Evolutionary conservation across 1,140 invertebrate genomes (phyloP).

Genomic region (Laodelphax striatellus): DNA sequence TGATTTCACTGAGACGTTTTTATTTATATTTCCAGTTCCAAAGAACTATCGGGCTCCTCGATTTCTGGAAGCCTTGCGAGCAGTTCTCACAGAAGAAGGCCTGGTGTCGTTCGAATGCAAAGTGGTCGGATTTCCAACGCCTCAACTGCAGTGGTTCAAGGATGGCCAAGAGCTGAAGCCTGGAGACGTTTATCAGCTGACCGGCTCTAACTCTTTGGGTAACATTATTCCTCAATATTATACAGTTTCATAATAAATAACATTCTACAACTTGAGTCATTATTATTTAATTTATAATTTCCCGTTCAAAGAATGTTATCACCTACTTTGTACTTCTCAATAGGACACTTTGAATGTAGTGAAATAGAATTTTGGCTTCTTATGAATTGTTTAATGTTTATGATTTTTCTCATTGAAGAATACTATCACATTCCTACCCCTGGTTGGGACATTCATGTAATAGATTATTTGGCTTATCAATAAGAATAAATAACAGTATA

Average conservation of each 20-base stretch:
- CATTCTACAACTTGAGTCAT: background rate
- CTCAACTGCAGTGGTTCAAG: conserved; percentile 77
- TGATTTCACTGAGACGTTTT: too few relatives aligned
- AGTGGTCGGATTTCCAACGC: conserved; percentile 81
- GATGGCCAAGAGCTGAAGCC: conserved; percentile 83
- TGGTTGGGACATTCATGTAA: too few relatives aligned
- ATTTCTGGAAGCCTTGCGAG: conserved; percentile 80
- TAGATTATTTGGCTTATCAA: too few relatives aligned
- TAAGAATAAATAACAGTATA: too few relatives aligned
- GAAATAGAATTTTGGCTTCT: too few relatives aligned
- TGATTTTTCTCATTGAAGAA: too few relatives aligned
- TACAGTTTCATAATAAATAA: background rate
- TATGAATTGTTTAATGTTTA: too few relatives aligned
- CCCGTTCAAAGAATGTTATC: too few relatives aligned
- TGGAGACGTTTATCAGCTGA: conserved; percentile 83
- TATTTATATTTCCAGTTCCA: conserved; percentile 48
- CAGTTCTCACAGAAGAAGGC: conserved; percentile 79
- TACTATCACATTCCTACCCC: too few relatives aligned
- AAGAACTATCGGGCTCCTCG: conserved; percentile 78
- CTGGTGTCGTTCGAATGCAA: conserved; percentile 87
- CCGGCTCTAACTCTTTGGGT: conserved; percentile 72
- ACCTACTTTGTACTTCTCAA: too few relatives aligned
- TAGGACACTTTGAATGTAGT: too few relatives aligned
- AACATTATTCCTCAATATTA: conserved; percentile 14
- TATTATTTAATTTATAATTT: too few relatives aligned